phyloP scores from a whole-genome alignment of 2,113 vertebrate genomes.

The Eleginops maclovinus region DNA sequence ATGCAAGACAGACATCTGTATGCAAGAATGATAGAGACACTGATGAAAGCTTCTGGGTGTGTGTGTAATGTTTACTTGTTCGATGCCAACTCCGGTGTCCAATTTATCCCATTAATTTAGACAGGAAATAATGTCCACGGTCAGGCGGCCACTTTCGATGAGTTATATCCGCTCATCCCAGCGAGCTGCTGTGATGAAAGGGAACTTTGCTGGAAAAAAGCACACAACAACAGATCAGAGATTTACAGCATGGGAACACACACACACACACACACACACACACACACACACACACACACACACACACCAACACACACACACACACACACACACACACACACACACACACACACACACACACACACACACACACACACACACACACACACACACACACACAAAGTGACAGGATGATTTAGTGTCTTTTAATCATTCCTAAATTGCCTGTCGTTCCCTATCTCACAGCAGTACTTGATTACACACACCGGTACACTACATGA shows the following conservation, averaged over 20 bases:
- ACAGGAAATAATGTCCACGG: slow-evolving; percentile 67
- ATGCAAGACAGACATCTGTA: slow-evolving; percentile 32
- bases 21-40: slow-evolving; percentile 38
- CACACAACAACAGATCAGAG: slow-evolving; percentile 8
- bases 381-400: background rate
- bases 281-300: too few relatives aligned
- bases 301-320: too few relatives aligned
- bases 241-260: slow-evolving; percentile 21
- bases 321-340: too few relatives aligned
- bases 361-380: too few relatives aligned
- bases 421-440: slow-evolving; percentile 71
- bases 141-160: slow-evolving; percentile 53
- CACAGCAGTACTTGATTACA: slow-evolving; percentile 61
- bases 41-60: slow-evolving; percentile 30
- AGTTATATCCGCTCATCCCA: slow-evolving; percentile 55
- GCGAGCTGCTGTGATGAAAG: slow-evolving; percentile 49
- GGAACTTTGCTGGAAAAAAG: slow-evolving; percentile 24
- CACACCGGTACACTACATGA: slow-evolving; percentile 39
- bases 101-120: slow-evolving; percentile 59
- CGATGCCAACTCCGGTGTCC: slow-evolving; percentile 47
- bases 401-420: slow-evolving; percentile 66
- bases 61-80: slow-evolving; percentile 48
- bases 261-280: too few relatives aligned
- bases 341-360: too few relatives aligned
- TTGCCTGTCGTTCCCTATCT: slow-evolving; percentile 53